These are phyloP conservation scores for Venturia canescens DNA, from an alignment of 1,140 invertebrate genomes.

Conservation along the genomic window DNA sequence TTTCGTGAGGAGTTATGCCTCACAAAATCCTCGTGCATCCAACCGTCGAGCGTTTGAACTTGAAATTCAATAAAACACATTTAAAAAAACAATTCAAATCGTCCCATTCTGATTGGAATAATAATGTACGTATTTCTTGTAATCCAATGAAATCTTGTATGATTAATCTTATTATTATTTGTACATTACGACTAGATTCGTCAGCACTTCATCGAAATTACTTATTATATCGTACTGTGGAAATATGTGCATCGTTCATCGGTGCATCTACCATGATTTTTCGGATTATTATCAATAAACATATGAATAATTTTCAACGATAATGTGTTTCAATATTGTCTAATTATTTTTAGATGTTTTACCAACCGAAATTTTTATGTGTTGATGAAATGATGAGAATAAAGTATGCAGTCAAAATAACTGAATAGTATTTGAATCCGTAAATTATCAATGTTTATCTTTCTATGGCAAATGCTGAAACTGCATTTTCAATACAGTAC, in stretches of 20 bases:
- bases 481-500: too few relatives aligned
- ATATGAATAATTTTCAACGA: conserved; percentile 20
- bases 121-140: conserved; percentile 2
- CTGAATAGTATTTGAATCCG: too few relatives aligned
- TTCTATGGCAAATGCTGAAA: too few relatives aligned
- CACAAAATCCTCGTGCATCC: not conserved
- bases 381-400: too few relatives aligned
- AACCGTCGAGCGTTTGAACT: not conserved
- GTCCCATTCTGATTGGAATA: conserved; percentile 16
- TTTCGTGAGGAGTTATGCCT: too few relatives aligned
- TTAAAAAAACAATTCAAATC: not conserved
- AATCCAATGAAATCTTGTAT: conserved; percentile 22
- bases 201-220: conserved; percentile 8
- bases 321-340: not conserved
- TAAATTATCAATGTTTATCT: too few relatives aligned
- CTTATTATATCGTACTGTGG: not conserved
- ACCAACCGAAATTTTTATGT: too few relatives aligned
- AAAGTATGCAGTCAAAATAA: too few relatives aligned
- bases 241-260: not conserved
- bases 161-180: conserved; percentile 8
- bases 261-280: not conserved
- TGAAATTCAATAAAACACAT: not conserved
- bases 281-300: conserved; percentile 6
- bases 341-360: too few relatives aligned
- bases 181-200: conserved; percentile 7